These are phyloP conservation scores for Chloroceryle inda DNA, from an alignment of 2,797 vertebrate species.

Conservation along the genomic window DNA sequence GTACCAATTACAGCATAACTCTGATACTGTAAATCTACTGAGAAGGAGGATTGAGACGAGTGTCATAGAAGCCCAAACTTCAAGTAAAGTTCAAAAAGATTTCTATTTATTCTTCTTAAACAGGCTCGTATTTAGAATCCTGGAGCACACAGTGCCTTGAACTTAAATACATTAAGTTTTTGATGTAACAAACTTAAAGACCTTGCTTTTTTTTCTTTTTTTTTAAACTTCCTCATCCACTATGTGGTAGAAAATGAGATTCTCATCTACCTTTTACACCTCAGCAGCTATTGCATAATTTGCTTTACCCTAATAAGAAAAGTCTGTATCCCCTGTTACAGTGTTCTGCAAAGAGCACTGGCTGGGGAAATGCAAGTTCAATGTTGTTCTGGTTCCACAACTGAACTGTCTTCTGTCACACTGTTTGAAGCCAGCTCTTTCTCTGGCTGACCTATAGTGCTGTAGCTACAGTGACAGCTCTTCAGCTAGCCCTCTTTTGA, in stretches of 20 bases:
- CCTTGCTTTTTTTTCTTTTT: background rate
- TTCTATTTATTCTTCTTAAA: background rate
- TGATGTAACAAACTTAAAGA: background rate
- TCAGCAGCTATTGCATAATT: background rate
- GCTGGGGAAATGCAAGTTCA: background rate
- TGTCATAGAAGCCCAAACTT: background rate
- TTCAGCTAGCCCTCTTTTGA: background rate
- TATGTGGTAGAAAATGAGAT: background rate
- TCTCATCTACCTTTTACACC: background rate
- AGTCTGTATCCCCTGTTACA: background rate
- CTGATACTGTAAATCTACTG: constrained; percentile 44
- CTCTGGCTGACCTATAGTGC: background rate
- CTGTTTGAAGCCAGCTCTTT: constrained; percentile 2
- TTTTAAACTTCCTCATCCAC: background rate
- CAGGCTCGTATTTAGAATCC: background rate
- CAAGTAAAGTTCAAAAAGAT: background rate
- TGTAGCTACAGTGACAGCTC: background rate
- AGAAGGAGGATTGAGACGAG: constrained; percentile 18
- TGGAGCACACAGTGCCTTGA: background rate
- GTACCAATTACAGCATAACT: constrained; percentile 71
- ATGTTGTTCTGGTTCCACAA: background rate
- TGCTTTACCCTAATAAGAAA: background rate
- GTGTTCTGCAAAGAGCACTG: background rate
- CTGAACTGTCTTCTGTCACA: background rate
- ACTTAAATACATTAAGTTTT: background rate